Conservation (phyloP, 2,113 vertebrate genomes). For the Charina bottae region DNA sequence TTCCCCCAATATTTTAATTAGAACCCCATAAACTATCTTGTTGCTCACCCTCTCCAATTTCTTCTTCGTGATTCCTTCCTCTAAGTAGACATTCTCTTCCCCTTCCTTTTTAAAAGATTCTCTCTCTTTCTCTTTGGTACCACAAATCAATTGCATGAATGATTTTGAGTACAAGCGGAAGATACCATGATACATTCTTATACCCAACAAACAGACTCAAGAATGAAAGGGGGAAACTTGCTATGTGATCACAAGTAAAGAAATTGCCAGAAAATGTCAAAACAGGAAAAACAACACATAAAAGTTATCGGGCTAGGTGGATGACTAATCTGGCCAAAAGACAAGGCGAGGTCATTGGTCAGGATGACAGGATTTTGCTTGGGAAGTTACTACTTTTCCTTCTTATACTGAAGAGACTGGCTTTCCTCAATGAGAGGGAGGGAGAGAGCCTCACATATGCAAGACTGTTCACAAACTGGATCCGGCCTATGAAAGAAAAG, state of each 20-base stretch:
- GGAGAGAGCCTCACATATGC: constrained; percentile 23
- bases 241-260: constrained; percentile 19
- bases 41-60: background rate
- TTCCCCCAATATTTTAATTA: background rate
- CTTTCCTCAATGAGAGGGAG: background rate
- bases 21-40: background rate
- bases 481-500: constrained; percentile 4
- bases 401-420: constrained; percentile 35
- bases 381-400: constrained; percentile 14
- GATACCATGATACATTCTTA: background rate
- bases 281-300: constrained; percentile 44
- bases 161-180: background rate
- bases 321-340: constrained; percentile 48
- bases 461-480: constrained; percentile 40
- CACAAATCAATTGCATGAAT: background rate
- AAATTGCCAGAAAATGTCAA: constrained; percentile 49
- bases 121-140: background rate
- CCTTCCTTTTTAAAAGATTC: background rate
- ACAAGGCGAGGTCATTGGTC: constrained; percentile 47
- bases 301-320: constrained; percentile 27
- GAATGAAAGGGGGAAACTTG: constrained; percentile 25
- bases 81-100: background rate
- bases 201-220: constrained; percentile 18
- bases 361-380: constrained; percentile 6
- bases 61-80: background rate